Conservation (phyloP, 2,888 invertebrate species). For the Gonocerus acuteangulatus region DNA sequence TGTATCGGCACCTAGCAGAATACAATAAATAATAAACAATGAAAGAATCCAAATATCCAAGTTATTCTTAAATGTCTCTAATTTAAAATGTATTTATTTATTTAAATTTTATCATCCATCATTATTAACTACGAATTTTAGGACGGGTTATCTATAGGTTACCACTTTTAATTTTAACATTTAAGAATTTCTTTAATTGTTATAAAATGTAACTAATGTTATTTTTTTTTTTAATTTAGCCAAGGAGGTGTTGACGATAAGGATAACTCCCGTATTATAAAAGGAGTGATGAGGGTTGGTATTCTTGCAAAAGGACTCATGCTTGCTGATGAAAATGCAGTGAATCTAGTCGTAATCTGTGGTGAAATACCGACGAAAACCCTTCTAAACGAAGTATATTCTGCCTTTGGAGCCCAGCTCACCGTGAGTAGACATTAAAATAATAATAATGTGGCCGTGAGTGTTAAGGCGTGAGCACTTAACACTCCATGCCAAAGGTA, state of each 20-base stretch:
- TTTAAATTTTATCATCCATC: too few relatives aligned
- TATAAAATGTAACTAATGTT: background rate
- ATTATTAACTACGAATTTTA: too few relatives aligned
- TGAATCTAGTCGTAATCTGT: conserved; percentile 89
- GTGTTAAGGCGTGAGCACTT: too few relatives aligned
- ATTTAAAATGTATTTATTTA: too few relatives aligned
- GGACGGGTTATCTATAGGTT: too few relatives aligned
- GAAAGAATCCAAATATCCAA: too few relatives aligned
- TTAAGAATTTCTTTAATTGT: background rate
- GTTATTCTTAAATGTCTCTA: too few relatives aligned
- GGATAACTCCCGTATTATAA: conserved; percentile 61
- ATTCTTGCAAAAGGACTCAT: conserved; percentile 82
- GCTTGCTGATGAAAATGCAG: conserved; percentile 78
- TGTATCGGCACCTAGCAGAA: too few relatives aligned
- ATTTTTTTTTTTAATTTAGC: background rate
- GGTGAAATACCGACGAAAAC: conserved; percentile 88
- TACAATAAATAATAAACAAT: too few relatives aligned
- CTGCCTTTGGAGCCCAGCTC: conserved; percentile 48
- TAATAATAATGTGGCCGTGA: too few relatives aligned
- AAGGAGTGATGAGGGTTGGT: conserved; percentile 95
- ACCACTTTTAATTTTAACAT: too few relatives aligned
- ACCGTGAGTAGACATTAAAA: conserved; percentile 45
- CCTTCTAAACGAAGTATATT: conserved; percentile 68
- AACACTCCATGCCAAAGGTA: too few relatives aligned
- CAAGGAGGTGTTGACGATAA: conserved; percentile 23